Evolutionary conservation across 2,113 vertebrate genomes (phyloP), one percentile per base, ranked within the genome.

Genomic region (Myotis yumanensis): DNA sequence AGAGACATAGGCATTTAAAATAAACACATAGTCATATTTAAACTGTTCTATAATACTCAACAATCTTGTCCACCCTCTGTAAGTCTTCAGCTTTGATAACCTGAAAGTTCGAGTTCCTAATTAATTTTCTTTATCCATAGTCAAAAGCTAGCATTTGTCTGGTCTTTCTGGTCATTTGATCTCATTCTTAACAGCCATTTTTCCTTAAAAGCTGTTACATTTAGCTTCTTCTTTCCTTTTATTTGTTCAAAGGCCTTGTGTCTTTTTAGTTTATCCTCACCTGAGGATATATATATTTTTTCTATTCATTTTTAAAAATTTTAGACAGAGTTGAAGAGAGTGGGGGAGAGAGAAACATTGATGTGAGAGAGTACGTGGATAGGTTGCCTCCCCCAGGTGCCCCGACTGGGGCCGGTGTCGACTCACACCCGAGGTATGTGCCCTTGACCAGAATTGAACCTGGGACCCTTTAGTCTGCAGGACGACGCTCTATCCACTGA

Each of bases 191-290:
- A 30, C 32, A 48, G 37, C 35, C 28, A 64, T 52, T 81, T 93
- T 90, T 77, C 54, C 76, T 92, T 76, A 79, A 93, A 90, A 87
- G n/a, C 57, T 94, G 43, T 89, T 94, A 71, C 82, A 91, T 93
- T 91, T 75, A 87, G 37, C 59, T 87, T 89, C 32, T 59, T 82
- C 35, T 35, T 85, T 64, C 37, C 37, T 95, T 54, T 77, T 88
- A 73, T 37, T 75, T 86, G 10, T 87, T 95, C 40, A 86, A 51
- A 94, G 40, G n/a, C 14, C 11, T 73, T 79, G 16, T 95, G n/a
- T 79, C n/a, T 94, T 91, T 95, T 96, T 48, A 94, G 77, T 86
- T 86, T 81, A 86, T 2, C 8, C 30, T 75, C 23, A 59, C 23
- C 57, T 59, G 57, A 59, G 57, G 57, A 25, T 25, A 59, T 59